These are phyloP conservation scores for Ametastegia equiseti DNA, from an alignment of 2,888 invertebrate species.

Conservation along the genomic window DNA sequence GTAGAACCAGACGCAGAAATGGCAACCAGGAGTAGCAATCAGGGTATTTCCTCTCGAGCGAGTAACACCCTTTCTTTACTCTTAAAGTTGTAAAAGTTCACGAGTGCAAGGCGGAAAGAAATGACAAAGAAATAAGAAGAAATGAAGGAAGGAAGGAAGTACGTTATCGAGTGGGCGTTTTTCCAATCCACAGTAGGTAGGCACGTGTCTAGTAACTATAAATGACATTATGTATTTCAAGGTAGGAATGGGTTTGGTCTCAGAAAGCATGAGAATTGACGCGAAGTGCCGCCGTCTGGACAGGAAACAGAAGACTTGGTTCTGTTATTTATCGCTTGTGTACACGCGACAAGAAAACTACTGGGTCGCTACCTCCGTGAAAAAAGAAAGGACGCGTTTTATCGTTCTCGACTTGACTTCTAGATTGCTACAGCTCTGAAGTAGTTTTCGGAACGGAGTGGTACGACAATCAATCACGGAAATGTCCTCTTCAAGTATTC, in stretches of 20 bases:
- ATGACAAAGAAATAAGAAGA: too few relatives aligned
- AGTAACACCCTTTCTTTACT: slow-evolving; percentile 11
- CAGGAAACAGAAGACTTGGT: slow-evolving; percentile 20
- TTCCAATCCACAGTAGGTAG: neutral
- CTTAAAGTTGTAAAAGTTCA: neutral
- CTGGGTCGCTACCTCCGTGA: slow-evolving; percentile 2
- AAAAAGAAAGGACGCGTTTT: slow-evolving; percentile 21
- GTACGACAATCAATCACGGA: neutral
- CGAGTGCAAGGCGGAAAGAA: neutral
- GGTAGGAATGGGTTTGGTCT: neutral
- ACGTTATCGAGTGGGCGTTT: slow-evolving; percentile 1
- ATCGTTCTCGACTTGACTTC: slow-evolving; percentile 26
- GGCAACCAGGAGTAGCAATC: neutral
- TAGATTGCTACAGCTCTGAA: slow-evolving; percentile 15
- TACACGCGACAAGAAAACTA: slow-evolving; percentile 30
- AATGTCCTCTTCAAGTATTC: neutral
- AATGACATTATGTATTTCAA: neutral
- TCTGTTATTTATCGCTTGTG: slow-evolving; percentile 22
- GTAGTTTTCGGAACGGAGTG: slow-evolving; percentile 14
- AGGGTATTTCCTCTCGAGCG: neutral
- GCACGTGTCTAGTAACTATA: too few relatives aligned
- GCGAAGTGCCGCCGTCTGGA: slow-evolving; percentile 27
- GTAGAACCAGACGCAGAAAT: neutral
- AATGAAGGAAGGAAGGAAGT: neutral
- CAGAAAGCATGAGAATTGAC: slow-evolving; percentile 27